Evolutionary conservation across 1,140 invertebrate genomes (phyloP), one percentile per base, ranked within the genome.

Genomic region (Onthophagus taurus): DNA sequence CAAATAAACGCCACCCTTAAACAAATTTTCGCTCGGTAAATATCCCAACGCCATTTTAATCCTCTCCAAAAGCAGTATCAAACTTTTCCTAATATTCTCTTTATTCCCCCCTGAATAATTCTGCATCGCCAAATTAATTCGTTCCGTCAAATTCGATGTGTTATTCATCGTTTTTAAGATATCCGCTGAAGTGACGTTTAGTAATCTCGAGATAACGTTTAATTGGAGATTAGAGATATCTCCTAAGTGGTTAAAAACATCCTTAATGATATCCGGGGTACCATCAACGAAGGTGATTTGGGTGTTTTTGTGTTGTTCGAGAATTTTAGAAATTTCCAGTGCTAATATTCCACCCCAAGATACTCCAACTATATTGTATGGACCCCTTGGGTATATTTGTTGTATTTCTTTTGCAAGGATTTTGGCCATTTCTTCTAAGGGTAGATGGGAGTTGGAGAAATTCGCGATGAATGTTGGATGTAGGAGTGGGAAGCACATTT

Each of bases 261-360:
- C 36, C 39, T 59, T 57, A 18, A 63, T 49, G 9, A 57, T 61
- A 2, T 56, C 49, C n/a, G 63, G 60, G 2, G 60, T 57, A 24
- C 57, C 59, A 47, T 66, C 64, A 2, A 65, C 45, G 13, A 63
- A 55, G 20, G 58, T 61, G 6, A 66, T 30, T 34, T 62, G 51
- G 6, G 56, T 49, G 13, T 50, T 61, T 2, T 51, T 52, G 18
- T 44, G 26, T 34, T 56, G 46, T 12, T 61, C 45, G 31, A 66
- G 42, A 21, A 57, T 52, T 44, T 47, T 57, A 4, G 61, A 53
- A 7, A 65, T 57, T 57, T 64, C 63, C 6, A 64, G 50, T 13
- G 60, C 54, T 2, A 65, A 31, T 9, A 56, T 48, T 11, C 64
- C 63, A 31, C 63, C 63, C 52, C 56, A 63, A 4, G 64, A 65